phyloP scores from a whole-genome alignment of 2,888 invertebrate genomes.

The Phanerotoma sp. region DNA sequence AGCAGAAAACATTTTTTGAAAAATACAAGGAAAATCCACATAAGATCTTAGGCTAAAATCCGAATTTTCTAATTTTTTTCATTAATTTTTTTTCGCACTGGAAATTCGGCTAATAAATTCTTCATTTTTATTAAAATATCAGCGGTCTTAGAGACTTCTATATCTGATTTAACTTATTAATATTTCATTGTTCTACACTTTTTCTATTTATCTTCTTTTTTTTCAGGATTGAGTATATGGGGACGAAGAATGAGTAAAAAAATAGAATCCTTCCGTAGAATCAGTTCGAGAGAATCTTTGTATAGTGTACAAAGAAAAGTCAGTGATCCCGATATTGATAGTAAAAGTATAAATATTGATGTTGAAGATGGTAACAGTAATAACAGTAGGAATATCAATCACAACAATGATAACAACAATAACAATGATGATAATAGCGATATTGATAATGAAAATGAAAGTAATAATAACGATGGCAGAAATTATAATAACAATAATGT shows the following conservation, averaged over 20 bases:
- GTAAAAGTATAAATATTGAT: slow-evolving; percentile 33
- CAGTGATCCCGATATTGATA: slow-evolving; percentile 26
- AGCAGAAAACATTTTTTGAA: no score
- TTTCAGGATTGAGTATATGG: slow-evolving; percentile 60
- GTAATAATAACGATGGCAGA: no score
- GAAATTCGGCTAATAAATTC: no score
- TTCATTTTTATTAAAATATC: no score
- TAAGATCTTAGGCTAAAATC: no score
- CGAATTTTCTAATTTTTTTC: no score
- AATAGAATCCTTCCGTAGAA: slow-evolving; percentile 71
- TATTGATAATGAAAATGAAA: slow-evolving; percentile 25
- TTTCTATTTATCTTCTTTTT: slow-evolving; percentile 1
- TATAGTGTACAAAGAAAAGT: slow-evolving; percentile 50
- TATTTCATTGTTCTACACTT: background rate
- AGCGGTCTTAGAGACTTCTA: no score
- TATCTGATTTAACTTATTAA: no score
- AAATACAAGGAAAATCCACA: no score
- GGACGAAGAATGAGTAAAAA: slow-evolving; percentile 78
- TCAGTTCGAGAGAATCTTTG: slow-evolving; percentile 64
- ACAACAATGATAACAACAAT: slow-evolving; percentile 31
- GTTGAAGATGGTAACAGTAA: slow-evolving; percentile 38
- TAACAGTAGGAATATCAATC: slow-evolving; percentile 28
- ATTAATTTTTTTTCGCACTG: no score
- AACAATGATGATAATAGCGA: slow-evolving; percentile 34
- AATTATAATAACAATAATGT: slow-evolving; percentile 34